A percentile compares a stretch with the other conserved stretches of the same genome.
Evolutionary conservation across 2,113 vertebrate species (phyloP).

Genomic region (Sisor rabdophorus): DNA sequence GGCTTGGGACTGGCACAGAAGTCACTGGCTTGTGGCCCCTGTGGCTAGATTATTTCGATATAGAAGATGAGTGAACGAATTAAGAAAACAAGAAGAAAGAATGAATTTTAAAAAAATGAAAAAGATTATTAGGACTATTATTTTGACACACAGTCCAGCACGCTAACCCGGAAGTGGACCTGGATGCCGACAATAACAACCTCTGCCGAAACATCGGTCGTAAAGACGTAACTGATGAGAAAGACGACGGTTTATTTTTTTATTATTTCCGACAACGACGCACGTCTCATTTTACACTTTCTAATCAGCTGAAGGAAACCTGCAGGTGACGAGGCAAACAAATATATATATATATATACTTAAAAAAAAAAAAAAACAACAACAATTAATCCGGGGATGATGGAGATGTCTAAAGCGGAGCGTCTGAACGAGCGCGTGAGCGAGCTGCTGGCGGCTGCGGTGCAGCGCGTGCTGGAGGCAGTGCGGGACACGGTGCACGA

Average conservation of each 20-base stretch:
- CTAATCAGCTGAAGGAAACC: neutral
- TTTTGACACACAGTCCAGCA: neutral
- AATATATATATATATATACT: neutral
- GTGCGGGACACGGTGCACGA: constrained; percentile 53
- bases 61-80: no score
- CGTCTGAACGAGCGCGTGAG: constrained; percentile 52
- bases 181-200: constrained; percentile 7
- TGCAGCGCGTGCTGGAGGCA: constrained; percentile 53
- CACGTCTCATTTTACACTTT: neutral
- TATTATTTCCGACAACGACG: neutral
- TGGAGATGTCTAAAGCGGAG: constrained; percentile 53
- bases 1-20: no score
- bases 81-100: no score
- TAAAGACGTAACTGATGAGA: neutral
- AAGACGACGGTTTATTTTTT: neutral
- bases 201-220: neutral
- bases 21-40: no score
- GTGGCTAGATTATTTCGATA: no score
- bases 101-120: no score
- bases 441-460: constrained; percentile 51
- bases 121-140: neutral
- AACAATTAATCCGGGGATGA: no score
- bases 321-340: neutral
- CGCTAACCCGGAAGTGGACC: constrained; percentile 6
- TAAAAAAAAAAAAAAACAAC: no score